phyloP scores from a whole-genome alignment of 2,888 invertebrate species.

The Eurois occulta region DNA sequence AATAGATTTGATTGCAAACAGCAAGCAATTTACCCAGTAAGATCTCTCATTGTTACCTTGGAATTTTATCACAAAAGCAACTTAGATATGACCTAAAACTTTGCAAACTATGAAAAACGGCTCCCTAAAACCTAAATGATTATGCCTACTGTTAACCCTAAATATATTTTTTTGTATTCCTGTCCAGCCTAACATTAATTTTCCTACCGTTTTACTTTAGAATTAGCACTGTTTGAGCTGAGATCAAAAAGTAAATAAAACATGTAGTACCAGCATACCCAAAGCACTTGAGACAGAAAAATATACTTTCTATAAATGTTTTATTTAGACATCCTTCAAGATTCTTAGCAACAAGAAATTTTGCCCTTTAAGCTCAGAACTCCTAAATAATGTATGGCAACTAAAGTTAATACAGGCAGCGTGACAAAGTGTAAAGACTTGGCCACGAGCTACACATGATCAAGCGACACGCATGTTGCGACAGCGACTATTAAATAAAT shows the following conservation, averaged over 20 bases:
- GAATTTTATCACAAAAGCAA: neutral
- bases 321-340: neutral
- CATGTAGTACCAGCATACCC: neutral
- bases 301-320: constrained; percentile 10
- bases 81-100: neutral
- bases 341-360: constrained; percentile 15
- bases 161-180: neutral
- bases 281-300: constrained; percentile 7
- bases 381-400: constrained; percentile 28
- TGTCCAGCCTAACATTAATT: neutral
- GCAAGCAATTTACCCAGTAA: neutral
- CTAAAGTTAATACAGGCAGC: constrained; percentile 14
- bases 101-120: neutral
- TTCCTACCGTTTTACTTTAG: neutral
- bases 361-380: constrained; percentile 9
- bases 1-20: neutral
- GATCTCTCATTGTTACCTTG: neutral
- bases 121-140: neutral
- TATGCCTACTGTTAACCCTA: neutral
- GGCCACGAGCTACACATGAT: neutral
- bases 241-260: constrained; percentile 4
- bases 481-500: neutral
- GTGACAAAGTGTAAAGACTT: constrained; percentile 16
- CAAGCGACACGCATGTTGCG: neutral
- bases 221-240: neutral